Evolutionary conservation across 2,888 invertebrate species (phyloP).

Genomic region (Cancer borealis): DNA sequence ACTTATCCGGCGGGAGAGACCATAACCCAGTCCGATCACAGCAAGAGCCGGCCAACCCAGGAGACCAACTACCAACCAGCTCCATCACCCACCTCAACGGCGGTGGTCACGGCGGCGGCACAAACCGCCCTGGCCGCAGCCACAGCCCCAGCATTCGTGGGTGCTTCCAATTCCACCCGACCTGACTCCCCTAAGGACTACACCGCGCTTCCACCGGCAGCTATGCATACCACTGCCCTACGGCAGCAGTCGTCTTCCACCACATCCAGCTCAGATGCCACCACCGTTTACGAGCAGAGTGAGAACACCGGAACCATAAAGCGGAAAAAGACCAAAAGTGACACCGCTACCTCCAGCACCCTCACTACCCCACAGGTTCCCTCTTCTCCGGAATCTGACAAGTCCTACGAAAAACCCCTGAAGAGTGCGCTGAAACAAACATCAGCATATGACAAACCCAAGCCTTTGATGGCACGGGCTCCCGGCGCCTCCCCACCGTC

Average conservation of each 20-base stretch:
- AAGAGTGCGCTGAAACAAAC: constrained; percentile 76
- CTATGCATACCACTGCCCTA: constrained; percentile 57
- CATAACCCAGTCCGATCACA: neutral
- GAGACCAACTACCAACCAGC: neutral
- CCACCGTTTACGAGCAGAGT: constrained; percentile 73
- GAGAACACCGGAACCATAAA: constrained; percentile 77
- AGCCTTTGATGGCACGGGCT: constrained; percentile 67
- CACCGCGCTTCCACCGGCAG: constrained; percentile 42
- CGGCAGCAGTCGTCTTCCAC: constrained; percentile 64
- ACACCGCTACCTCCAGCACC: neutral
- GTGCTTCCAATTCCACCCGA: constrained; percentile 49
- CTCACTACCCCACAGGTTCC: neutral
- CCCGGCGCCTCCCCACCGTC: constrained; percentile 69
- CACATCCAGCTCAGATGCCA: constrained; percentile 69
- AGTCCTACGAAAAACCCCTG: constrained; percentile 71
- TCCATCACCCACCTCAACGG: constrained; percentile 44
- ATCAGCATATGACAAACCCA: constrained; percentile 76
- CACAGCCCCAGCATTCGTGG: constrained; percentile 71
- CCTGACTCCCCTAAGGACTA: neutral
- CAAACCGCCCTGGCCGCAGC: constrained; percentile 67
- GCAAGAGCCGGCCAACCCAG: constrained; percentile 29
- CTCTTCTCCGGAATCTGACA: constrained; percentile 26
- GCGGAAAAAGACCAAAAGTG: constrained; percentile 65
- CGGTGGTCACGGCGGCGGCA: constrained; percentile 68
- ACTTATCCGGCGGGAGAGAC: constrained; percentile 48